Evolutionary conservation across 1,140 invertebrate genomes (phyloP).

Genomic region (Magallana gigas): DNA sequence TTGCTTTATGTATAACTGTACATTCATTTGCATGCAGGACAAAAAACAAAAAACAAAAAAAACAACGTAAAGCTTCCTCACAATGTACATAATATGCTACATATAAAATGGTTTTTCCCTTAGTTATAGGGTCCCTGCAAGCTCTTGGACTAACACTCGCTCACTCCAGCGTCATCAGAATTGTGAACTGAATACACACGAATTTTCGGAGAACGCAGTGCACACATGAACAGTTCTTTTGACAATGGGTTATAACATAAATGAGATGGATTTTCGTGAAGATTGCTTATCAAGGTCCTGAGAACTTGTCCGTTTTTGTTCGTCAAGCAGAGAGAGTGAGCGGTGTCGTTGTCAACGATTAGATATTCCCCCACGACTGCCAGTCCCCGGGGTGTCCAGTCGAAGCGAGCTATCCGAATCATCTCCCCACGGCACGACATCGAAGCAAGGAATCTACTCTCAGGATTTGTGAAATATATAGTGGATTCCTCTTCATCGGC

Average conservation of each 20-base stretch:
- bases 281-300: not conserved
- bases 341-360: not conserved
- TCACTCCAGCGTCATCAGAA: not conserved
- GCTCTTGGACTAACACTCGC: not conserved
- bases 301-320: slow-evolving; percentile 9
- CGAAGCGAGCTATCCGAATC: not conserved
- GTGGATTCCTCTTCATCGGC: not conserved
- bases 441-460: not conserved
- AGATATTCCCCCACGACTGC: not conserved
- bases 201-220: not conserved
- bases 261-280: slow-evolving; percentile 4
- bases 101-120: too few species aligned
- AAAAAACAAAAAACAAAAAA: too few species aligned
- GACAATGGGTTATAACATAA: not conserved
- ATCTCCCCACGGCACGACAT: slow-evolving; percentile 14
- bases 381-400: not conserved
- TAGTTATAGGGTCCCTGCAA: too few species aligned
- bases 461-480: not conserved
- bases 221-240: slow-evolving; percentile 4
- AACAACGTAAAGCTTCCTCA: too few species aligned
- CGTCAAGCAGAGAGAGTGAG: not conserved
- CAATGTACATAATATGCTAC: too few species aligned
- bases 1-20: too few species aligned
- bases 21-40: too few species aligned
- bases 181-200: slow-evolving; percentile 4